Base-by-base conservation (phyloP, 2,888 invertebrate genomes). In the Dynastes grantii region DNA sequence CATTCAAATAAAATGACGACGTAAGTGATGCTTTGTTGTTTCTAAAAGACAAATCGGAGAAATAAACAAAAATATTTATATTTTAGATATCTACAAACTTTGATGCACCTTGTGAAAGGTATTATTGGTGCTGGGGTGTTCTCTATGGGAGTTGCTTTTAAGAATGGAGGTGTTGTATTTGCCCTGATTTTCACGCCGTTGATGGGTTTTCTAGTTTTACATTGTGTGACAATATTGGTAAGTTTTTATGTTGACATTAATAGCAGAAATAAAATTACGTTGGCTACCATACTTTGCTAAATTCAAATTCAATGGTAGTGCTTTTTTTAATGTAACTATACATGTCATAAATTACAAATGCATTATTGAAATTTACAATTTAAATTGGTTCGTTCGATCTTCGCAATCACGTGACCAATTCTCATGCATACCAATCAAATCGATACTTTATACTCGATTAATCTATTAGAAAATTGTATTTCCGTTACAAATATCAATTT, bases 101-200 rank as follows among this genome's bases (percentile, higher is more conserved):
- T 78, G 45, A 78, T 75, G 78, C 78, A 78, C 51, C 65, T 78
- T 11, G 55, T 78, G 2, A 78, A 78, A 32, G 78, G 78, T 8
- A 40, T 78, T 22, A 65, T 78, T 2, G 78, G 78, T 6, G 78
- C 78, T 1, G 78, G 78, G 2, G 40, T 78, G 8, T 78, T 78
- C 22, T 78, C 78, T 29, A 73, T 78, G 75, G 78, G 78, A 0
- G 67, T 78, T 13, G 78, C 78, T n/a, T 78, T 78, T 65, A 78
- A 75, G 51, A 73, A 78, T 40, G 78, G 73, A 9, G 78, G 78
- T 40, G 58, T 78, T 51, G 9, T 78, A 49, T 51, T 78, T 3
- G 78, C 78, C 3, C 27, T 67, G 32, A 45, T 75, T 27, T 53
- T 78, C 13, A 78, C 78, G 27, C 67, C 73, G 13, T 16, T 78